A percentile compares a stretch with the other conserved stretches of the same genome.
Conservation (phyloP, 2,113 vertebrate species). For the Colius striatus region DNA sequence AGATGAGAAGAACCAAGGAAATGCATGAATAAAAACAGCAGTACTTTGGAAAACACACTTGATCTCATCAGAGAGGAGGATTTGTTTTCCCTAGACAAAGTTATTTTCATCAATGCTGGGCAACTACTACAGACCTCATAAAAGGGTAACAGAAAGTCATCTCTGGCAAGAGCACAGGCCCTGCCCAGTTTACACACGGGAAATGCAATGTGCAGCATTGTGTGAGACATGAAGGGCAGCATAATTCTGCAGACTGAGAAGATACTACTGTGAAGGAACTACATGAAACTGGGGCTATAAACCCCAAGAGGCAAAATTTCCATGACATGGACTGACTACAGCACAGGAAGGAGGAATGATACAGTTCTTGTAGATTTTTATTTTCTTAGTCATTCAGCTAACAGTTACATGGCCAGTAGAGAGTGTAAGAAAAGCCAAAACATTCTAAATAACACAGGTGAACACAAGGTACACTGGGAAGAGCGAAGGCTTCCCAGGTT, state of each 20-base stretch:
- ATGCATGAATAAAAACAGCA: background rate
- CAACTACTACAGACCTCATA: background rate
- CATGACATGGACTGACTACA: fast-evolving
- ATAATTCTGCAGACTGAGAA: background rate
- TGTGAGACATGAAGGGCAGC: background rate
- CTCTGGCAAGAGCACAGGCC: background rate
- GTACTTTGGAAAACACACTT: background rate
- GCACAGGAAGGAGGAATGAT: background rate
- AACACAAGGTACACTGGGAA: background rate
- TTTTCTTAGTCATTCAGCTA: background rate
- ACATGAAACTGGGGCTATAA: background rate
- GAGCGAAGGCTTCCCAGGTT: background rate
- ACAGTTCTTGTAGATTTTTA: background rate
- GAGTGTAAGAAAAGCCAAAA: background rate
- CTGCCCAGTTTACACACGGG: background rate
- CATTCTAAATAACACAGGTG: background rate
- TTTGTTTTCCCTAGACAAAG: background rate
- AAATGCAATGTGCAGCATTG: background rate
- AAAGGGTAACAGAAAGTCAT: background rate
- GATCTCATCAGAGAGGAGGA: background rate
- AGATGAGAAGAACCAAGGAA: background rate
- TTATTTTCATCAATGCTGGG: background rate
- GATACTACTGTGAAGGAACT: background rate
- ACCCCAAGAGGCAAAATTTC: background rate
- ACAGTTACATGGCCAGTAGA: background rate